These are phyloP conservation scores for Schizothorax lantsangensis DNA, from an alignment of 2,797 vertebrate species.

Conservation along the genomic window DNA sequence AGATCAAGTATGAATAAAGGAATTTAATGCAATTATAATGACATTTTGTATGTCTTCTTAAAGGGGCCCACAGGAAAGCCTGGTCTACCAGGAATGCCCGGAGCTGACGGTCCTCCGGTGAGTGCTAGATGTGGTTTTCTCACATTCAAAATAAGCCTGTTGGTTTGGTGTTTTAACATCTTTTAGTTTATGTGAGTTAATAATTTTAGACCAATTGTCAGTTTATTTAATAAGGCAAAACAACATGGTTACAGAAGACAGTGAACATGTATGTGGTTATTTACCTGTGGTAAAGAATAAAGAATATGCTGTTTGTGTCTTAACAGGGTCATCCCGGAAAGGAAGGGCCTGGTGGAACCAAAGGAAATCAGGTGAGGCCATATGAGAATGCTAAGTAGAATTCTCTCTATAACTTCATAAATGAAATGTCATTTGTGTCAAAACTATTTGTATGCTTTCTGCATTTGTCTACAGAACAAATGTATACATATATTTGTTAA, in stretches of 20 bases:
- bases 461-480: not conserved
- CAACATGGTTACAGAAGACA: not conserved
- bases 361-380: constrained; percentile 86
- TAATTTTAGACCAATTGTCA: not conserved
- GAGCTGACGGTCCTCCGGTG: constrained; percentile 90
- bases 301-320: not conserved
- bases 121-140: constrained; percentile 61
- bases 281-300: not conserved
- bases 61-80: constrained; percentile 91
- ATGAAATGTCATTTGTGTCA: not conserved
- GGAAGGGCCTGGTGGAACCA: constrained; percentile 87
- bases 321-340: constrained; percentile 92
- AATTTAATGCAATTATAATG: not conserved
- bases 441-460: not conserved
- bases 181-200: not conserved
- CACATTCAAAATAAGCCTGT: not conserved
- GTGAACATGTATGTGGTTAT: not conserved
- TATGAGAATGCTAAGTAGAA: not conserved
- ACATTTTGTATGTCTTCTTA: not conserved
- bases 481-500: not conserved
- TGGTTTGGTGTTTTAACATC: not conserved
- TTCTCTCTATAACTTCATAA: not conserved
- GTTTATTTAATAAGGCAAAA: not conserved
- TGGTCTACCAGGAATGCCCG: constrained; percentile 92
- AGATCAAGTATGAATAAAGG: not conserved